phyloP scores from a whole-genome alignment of 2,113 vertebrate genomes.

The Cephalopholis sonnerati region DNA sequence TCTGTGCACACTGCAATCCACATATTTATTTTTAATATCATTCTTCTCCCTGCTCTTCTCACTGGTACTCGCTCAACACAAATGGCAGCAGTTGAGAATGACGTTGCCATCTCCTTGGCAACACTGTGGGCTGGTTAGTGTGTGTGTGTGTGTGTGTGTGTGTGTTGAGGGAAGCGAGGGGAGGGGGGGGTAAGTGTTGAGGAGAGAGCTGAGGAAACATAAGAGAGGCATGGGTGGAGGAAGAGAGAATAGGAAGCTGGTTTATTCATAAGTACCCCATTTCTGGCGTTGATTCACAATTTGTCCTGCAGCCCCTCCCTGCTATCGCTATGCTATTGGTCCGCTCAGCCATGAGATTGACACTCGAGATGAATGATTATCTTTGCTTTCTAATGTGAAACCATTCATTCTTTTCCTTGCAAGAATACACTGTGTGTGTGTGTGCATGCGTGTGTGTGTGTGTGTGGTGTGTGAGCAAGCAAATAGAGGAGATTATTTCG shows the following conservation, averaged over 20 bases:
- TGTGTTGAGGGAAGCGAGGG: conserved; percentile 25
- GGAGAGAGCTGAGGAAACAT: conserved; percentile 41
- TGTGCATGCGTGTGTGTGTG: not conserved
- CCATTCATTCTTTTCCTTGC: conserved; percentile 32
- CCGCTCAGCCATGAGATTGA: conserved; percentile 31
- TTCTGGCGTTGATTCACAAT: conserved; percentile 56
- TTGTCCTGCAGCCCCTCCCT: conserved; percentile 37
- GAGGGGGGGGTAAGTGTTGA: conserved; percentile 36
- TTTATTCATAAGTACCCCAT: conserved; percentile 73
- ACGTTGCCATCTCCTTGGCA: conserved; percentile 84
- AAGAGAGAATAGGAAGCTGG: conserved; percentile 53
- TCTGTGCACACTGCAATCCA: conserved; percentile 49
- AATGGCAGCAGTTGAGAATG: conserved; percentile 82
- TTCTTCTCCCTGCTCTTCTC: conserved; percentile 51
- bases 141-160: conserved; percentile 25
- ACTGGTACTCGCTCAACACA: conserved; percentile 66
- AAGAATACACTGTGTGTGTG: not conserved
- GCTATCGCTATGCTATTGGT: conserved; percentile 10
- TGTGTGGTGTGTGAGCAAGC: not conserved
- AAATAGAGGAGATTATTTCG: conserved; percentile 1
- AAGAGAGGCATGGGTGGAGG: conserved; percentile 40
- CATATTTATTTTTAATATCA: conserved; percentile 80
- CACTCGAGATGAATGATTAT: conserved; percentile 35
- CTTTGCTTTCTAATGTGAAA: conserved; percentile 39
- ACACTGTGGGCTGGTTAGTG: conserved; percentile 67